Evolutionary conservation across 2,888 invertebrate genomes (phyloP), one percentile per base, ranked within the genome.

Genomic region (Trichopria drosophilae): DNA sequence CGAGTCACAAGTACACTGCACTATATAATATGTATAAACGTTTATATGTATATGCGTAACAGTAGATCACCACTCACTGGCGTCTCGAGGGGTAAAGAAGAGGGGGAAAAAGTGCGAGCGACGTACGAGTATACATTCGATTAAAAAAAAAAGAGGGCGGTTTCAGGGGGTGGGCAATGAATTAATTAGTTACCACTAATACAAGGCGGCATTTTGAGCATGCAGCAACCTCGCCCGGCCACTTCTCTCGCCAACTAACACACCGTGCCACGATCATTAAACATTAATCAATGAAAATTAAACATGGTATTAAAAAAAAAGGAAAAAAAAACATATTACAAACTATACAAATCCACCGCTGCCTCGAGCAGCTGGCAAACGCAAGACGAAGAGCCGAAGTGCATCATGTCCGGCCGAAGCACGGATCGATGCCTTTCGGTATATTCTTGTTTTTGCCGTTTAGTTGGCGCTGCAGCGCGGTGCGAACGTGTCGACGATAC

Each of bases 241-340:
- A 68, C 67, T 62, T 64, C 55, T 69, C 66, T 72, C 69, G 68
- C 67, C 67, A 71, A 71, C 72, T 71, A 71, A 71, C 70, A 71
- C 72, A 73, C 73, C 73, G 73, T 73, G 73, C 72, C 72, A 73
- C 70, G 72, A 70, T 72, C 68, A 70, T 70, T 65, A 68, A 63
- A 69, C 72, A 71, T 70, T 69, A 71, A 71, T 69, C 63, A 69
- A 69, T 71, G 67, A 68, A 68, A 69, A 63, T 60, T 62, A 58
- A 62, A 68, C 64, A 65, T 58, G 62, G 66, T 57, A 47, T 40
- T 16, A 12, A 20, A 19, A 10, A 19, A 12, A 39, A 24, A 4
- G 4, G 15, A 45, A 37, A 13, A 40, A 45, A 24, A 10, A 32
- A n/a, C n/a, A n/a, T n/a, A n/a, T 59, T 59, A 60, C 56, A 52